Evolutionary conservation across 2,888 invertebrate genomes (phyloP).

Genomic region (Antheraea assamensis): DNA sequence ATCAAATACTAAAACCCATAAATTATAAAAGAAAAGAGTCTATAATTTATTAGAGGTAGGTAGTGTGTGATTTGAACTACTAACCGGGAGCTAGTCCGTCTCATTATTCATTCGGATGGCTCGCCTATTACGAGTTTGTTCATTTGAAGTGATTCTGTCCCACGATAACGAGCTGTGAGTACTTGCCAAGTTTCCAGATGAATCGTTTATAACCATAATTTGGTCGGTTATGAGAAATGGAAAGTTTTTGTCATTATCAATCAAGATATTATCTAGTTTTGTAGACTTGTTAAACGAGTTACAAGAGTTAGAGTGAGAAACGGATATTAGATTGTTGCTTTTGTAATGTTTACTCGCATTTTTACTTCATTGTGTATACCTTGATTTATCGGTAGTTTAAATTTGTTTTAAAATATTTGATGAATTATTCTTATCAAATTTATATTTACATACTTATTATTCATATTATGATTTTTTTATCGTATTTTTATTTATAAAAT

Average conservation of each 20-base stretch:
- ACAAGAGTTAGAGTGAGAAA: neutral
- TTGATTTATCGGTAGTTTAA: neutral
- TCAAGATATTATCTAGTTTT: slow-evolving; percentile 26
- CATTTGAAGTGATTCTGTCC: slow-evolving; percentile 58
- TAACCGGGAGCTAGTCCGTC: slow-evolving; percentile 56
- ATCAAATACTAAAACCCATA: no score
- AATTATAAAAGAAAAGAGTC: slow-evolving; percentile 35
- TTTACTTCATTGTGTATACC: neutral
- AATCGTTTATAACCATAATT: slow-evolving; percentile 58
- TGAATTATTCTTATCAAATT: no score
- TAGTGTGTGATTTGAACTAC: slow-evolving; percentile 60
- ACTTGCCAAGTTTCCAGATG: slow-evolving; percentile 55
- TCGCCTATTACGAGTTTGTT: slow-evolving; percentile 60
- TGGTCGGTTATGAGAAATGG: slow-evolving; percentile 41
- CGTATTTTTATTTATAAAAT: no score
- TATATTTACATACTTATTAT: no score
- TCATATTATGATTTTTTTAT: no score
- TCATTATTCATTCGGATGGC: slow-evolving; percentile 65
- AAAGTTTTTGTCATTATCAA: slow-evolving; percentile 45
- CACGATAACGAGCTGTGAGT: slow-evolving; percentile 52
- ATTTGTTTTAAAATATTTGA: no score
- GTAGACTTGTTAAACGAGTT: slow-evolving; percentile 10
- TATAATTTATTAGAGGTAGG: slow-evolving; percentile 66
- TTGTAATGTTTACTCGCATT: neutral
- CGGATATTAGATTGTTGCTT: neutral